Evolutionary conservation across 2,797 vertebrate genomes (phyloP).

Genomic region (Cyclopterus lumpus): DNA sequence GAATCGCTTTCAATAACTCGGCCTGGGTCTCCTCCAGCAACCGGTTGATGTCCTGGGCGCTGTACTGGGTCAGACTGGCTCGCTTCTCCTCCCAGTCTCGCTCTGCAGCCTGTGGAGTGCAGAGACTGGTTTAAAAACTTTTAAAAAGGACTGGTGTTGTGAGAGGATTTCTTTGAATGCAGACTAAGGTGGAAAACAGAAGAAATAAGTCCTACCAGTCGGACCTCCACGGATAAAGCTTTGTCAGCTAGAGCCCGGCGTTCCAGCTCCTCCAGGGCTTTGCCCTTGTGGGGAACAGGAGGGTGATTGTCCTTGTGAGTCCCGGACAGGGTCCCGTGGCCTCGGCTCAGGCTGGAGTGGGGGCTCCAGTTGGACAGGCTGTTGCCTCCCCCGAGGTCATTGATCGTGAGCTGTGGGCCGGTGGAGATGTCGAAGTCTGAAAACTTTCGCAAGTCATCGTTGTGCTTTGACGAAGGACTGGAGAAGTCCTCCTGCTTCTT

Average conservation of each 20-base stretch:
- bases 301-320: constrained; percentile 82
- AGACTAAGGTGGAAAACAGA: neutral
- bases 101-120: constrained; percentile 89
- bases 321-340: constrained; percentile 76
- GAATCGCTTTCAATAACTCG: constrained; percentile 97
- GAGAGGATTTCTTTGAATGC: neutral
- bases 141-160: neutral
- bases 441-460: constrained; percentile 86
- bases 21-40: constrained; percentile 98
- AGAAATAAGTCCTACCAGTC: constrained; percentile 78
- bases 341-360: constrained; percentile 74
- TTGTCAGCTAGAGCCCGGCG: constrained; percentile 89
- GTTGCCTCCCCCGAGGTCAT: constrained; percentile 82
- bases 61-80: constrained; percentile 95
- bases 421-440: constrained; percentile 89
- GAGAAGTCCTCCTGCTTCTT: constrained; percentile 88
- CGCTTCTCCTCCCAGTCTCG: constrained; percentile 98
- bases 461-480: constrained; percentile 89
- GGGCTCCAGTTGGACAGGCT: constrained; percentile 86
- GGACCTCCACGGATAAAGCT: constrained; percentile 92
- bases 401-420: constrained; percentile 90
- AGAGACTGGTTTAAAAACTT: constrained; percentile 9
- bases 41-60: constrained; percentile 97
- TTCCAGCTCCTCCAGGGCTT: constrained; percentile 88
- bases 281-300: constrained; percentile 86